Percentiles rank a stretch among this genome's conserved stretches.
phyloP scores from a whole-genome alignment of 2,797 vertebrate species.

The Etheostoma nigrum region DNA sequence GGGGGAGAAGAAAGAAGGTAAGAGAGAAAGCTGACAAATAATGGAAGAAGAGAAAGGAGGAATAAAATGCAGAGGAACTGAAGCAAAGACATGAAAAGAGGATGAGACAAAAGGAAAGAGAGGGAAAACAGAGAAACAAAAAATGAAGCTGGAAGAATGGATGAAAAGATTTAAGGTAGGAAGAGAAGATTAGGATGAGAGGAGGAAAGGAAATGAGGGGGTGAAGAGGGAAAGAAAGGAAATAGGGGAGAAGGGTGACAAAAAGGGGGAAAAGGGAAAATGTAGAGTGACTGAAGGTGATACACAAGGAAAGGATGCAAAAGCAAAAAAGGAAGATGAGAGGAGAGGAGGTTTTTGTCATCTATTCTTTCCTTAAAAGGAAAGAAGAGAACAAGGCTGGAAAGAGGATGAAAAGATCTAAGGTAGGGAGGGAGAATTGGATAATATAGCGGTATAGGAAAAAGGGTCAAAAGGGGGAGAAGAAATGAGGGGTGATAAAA shows the following conservation, averaged over 20 bases:
- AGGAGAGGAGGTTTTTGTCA: not conserved
- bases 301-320: too few species aligned
- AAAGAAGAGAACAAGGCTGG: not conserved
- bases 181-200: not conserved
- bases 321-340: not conserved
- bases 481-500: not conserved
- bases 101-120: not conserved
- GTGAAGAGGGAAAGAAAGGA: not conserved
- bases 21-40: slow-evolving; percentile 13
- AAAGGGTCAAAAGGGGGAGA: not conserved
- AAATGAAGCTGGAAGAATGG: slow-evolving; percentile 15
- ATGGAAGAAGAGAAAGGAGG: not conserved
- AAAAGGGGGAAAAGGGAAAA: not conserved
- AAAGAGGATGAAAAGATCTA: not conserved
- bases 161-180: slow-evolving; percentile 8
- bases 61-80: not conserved
- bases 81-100: not conserved
- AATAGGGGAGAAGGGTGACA: not conserved
- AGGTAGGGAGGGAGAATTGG: not conserved
- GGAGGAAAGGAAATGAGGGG: slow-evolving; percentile 1
- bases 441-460: not conserved
- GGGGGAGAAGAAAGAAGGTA: not conserved
- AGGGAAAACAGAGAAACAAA: not conserved
- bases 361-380: not conserved
- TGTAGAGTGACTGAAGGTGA: not conserved